phyloP scores from a whole-genome alignment of 2,888 invertebrate genomes.

The Encarsia formosa region DNA sequence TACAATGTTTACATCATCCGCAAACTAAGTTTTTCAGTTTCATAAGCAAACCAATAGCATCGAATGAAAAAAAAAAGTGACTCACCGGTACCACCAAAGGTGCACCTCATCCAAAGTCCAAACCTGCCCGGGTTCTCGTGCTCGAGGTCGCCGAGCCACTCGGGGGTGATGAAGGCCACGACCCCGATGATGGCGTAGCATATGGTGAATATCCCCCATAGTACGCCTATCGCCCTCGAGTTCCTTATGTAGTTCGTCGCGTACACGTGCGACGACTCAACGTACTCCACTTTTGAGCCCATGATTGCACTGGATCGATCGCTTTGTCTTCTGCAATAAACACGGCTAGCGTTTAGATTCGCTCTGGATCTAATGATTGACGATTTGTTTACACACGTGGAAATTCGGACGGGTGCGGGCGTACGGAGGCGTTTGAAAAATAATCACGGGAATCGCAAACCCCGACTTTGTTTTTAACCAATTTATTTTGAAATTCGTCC shows the following conservation, averaged over 20 bases:
- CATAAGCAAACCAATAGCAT: no score
- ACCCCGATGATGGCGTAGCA: constrained; percentile 94
- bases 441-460: no score
- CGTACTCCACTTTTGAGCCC: constrained; percentile 91
- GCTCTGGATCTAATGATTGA: no score
- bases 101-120: constrained; percentile 88
- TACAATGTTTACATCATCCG: no score
- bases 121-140: constrained; percentile 87
- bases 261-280: constrained; percentile 85
- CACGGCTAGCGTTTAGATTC: no score
- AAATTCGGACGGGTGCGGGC: no score
- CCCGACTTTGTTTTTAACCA: no score
- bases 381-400: no score
- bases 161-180: constrained; percentile 92
- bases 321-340: background rate
- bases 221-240: constrained; percentile 91
- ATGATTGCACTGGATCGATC: constrained; percentile 53
- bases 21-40: no score
- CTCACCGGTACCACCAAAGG: constrained; percentile 51
- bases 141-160: constrained; percentile 83
- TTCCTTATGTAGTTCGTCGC: constrained; percentile 87
- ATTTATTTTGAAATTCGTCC: no score
- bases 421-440: no score
- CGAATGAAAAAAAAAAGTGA: no score
- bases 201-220: constrained; percentile 97